Evolutionary conservation across 2,113 vertebrate species (phyloP), one percentile per base, ranked within the genome.

Genomic region (Lipophrys pholis): DNA sequence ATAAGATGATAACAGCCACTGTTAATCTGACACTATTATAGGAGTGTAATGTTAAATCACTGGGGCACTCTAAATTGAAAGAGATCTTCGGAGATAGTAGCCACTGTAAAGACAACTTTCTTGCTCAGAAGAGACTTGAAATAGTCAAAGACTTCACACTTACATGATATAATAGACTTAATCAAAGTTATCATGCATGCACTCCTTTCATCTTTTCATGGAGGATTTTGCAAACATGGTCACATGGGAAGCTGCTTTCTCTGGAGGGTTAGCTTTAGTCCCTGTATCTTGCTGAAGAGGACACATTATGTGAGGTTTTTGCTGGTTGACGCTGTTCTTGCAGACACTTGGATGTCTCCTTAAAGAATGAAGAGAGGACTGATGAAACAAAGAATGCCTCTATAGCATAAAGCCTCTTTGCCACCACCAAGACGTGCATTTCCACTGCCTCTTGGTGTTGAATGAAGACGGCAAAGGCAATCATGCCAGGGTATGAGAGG

Each of bases 291-390:
- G 6, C 56, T 55, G 50, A 70, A 69, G 56, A 62, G 56, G 69
- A 46, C 57, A 65, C 42, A 75, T 74, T 35, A 39, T 68, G 48
- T 71, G 45, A 73, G n/a, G 30, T 17, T 46, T 39, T 30, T 69
- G 51, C 60, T 76, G 60, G 40, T 30, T 30, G 21, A 30, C 58
- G 62, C 57, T 56, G 67, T 48, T 73, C 36, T 45, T 49, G 14
- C 48, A 74, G n/a, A 71, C 52, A 83, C 52, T 73, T 65, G 54
- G 41, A 78, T 59, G 64, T 55, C 42, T 71, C 39, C 11, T 60
- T 43, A 71, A 70, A 77, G 56, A 71, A 68, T 52, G 51, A 30
- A 30, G 41, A 71, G 49, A 77, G 49, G 68, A 69, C 14, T 51
- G 56, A 77, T 30, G 17, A 80, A 59, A 49, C 63, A 71, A 42